Evolutionary conservation across 2,113 vertebrate species (phyloP).

Genomic region (Hiodon tergisus): DNA sequence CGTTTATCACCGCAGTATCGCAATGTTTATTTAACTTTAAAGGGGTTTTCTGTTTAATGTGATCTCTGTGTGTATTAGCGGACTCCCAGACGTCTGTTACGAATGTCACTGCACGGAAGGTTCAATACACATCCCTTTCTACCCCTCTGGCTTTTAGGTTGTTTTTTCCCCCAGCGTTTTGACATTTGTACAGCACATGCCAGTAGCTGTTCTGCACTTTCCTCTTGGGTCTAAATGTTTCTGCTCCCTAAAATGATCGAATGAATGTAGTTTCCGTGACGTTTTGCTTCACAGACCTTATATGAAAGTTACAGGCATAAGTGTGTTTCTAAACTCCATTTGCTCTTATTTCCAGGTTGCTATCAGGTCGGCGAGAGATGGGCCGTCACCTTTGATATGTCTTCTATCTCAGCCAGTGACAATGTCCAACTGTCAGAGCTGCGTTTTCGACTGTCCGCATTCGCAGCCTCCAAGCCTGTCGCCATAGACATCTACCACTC

Average conservation of each 20-base stretch:
- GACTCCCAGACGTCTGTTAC: conserved; percentile 57
- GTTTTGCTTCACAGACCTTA: too few species aligned
- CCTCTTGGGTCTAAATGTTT: conserved; percentile 13
- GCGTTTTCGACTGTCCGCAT: conserved; percentile 54
- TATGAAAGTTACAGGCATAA: neutral
- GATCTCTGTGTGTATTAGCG: conserved; percentile 61
- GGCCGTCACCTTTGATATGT: conserved; percentile 76
- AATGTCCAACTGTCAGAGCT: conserved; percentile 72
- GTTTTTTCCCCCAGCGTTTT: conserved; percentile 38
- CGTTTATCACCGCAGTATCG: conserved; percentile 59
- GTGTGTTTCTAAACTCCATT: neutral
- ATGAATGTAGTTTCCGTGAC: neutral
- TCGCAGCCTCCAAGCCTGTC: conserved; percentile 35
- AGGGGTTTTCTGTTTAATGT: conserved; percentile 62
- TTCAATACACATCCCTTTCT: conserved; percentile 67
- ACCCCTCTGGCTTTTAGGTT: conserved; percentile 20
- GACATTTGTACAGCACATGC: conserved; percentile 53
- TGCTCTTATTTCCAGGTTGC: conserved; percentile 56
- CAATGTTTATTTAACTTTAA: conserved; percentile 65
- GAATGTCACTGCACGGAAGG: conserved; percentile 33
- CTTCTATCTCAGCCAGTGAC: conserved; percentile 65
- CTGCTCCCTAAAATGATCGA: neutral
- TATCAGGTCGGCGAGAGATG: conserved; percentile 63
- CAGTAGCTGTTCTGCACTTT: conserved; percentile 26
- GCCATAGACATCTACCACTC: conserved; percentile 74